Conservation (phyloP, 1,140 invertebrate genomes). For the Leptinotarsa undecemlineata region DNA sequence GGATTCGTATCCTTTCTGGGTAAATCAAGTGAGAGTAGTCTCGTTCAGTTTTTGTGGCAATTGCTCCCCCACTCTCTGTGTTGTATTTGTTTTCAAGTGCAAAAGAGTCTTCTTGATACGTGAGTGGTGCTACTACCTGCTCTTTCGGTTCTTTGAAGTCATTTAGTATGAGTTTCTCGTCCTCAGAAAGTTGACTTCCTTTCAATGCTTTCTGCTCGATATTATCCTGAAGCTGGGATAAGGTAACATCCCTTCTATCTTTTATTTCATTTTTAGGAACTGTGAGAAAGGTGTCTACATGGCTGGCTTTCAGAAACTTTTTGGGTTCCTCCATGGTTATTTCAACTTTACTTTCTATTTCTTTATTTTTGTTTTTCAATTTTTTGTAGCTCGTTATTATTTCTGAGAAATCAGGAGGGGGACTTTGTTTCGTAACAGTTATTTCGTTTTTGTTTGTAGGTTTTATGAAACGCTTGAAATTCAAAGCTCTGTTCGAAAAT, state of each 20-base stretch:
- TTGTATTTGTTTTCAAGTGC: constrained; percentile 28
- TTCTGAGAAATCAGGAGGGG: constrained; percentile 54
- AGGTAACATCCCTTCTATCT: constrained; percentile 49
- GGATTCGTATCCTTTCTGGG: constrained; percentile 67
- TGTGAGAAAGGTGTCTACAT: constrained; percentile 20
- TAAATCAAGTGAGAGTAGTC: constrained; percentile 54
- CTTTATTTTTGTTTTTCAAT: constrained; percentile 45
- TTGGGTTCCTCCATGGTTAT: neutral
- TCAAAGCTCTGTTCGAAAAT: constrained; percentile 61
- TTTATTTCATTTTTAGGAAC: constrained; percentile 39
- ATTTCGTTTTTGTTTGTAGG: constrained; percentile 12
- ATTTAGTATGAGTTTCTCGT: constrained; percentile 33
- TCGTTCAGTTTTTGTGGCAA: constrained; percentile 31
- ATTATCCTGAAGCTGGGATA: constrained; percentile 48
- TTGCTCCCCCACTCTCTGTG: constrained; percentile 14
- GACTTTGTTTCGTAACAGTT: neutral
- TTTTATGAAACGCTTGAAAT: constrained; percentile 38
- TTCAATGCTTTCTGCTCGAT: constrained; percentile 43
- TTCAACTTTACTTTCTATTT: constrained; percentile 32
- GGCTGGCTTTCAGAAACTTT: neutral
- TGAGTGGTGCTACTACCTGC: neutral
- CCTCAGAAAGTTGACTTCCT: constrained; percentile 30
- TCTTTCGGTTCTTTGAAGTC: constrained; percentile 6
- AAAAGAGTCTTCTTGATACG: neutral
- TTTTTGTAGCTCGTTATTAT: constrained; percentile 54